Evolutionary conservation across 2,797 vertebrate species (phyloP).

Genomic region (Eulemur coronatus): DNA sequence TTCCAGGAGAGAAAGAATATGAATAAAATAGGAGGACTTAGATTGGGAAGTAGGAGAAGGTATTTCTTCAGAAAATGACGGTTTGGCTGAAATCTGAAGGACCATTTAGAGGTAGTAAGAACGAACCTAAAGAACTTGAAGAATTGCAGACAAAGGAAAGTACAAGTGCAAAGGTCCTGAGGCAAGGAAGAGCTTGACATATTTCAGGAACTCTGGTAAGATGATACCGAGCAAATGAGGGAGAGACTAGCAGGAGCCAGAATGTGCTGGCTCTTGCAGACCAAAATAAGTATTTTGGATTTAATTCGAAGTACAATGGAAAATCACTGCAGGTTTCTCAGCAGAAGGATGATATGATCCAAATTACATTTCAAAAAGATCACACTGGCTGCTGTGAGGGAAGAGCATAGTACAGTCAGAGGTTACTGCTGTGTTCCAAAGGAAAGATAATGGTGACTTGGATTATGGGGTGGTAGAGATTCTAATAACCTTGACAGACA

Average conservation of each 20-base stretch:
- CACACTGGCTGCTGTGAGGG: not conserved
- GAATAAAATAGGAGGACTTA: not conserved
- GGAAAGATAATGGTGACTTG: not conserved
- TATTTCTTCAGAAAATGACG: constrained; percentile 43
- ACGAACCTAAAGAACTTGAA: not conserved
- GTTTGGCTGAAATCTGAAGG: constrained; percentile 6
- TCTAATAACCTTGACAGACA: not conserved
- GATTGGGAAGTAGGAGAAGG: not conserved
- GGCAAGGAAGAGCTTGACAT: not conserved
- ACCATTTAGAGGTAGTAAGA: not conserved
- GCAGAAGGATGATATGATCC: constrained; percentile 23
- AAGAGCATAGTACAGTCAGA: not conserved
- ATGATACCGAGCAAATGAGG: not conserved
- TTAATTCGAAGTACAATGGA: constrained; percentile 3
- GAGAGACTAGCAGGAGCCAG: not conserved
- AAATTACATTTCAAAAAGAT: constrained; percentile 35
- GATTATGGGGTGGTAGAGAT: not conserved
- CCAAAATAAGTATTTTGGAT: constrained; percentile 17
- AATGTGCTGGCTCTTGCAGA: not conserved
- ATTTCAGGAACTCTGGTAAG: not conserved
- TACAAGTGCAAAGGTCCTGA: not conserved
- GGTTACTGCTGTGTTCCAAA: not conserved
- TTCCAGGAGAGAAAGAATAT: not conserved
- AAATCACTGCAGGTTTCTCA: constrained; percentile 20
- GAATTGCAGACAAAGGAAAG: not conserved